These are phyloP conservation scores for Ecdyonurus torrentis DNA, from an alignment of 2,888 invertebrate genomes.

Conservation along the genomic window DNA sequence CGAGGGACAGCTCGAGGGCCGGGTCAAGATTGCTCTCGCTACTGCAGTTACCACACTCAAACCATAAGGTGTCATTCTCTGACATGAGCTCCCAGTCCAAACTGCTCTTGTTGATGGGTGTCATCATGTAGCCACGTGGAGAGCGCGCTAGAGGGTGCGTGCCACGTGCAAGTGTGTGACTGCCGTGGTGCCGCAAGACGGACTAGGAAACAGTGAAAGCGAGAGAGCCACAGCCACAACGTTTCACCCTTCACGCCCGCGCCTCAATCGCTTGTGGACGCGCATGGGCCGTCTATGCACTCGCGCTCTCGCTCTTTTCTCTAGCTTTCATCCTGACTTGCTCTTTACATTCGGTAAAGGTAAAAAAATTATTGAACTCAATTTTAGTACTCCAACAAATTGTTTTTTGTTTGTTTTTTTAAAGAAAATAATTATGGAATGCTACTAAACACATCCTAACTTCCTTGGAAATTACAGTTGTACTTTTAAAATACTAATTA, in stretches of 20 bases:
- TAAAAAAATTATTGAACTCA: too few species aligned
- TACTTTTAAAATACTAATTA: too few species aligned
- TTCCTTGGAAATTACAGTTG: too few species aligned
- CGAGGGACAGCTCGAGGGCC: slow-evolving; percentile 9
- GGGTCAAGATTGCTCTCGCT: too few species aligned
- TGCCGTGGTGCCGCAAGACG: background rate
- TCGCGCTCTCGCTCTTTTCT: background rate
- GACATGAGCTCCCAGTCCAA: background rate
- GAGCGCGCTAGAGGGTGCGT: background rate
- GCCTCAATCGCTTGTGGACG: background rate
- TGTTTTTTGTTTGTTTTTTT: too few species aligned
- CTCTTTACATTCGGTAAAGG: too few species aligned
- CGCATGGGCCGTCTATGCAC: background rate
- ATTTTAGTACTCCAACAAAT: too few species aligned
- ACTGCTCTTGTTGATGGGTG: background rate
- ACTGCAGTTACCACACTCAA: background rate
- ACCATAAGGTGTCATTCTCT: background rate
- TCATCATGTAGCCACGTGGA: background rate
- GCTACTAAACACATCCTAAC: too few species aligned
- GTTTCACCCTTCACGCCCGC: background rate
- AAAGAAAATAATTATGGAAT: too few species aligned
- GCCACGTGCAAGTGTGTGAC: background rate
- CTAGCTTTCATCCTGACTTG: background rate
- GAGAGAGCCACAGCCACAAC: background rate
- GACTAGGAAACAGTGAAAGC: background rate